Evolutionary conservation across 2,888 invertebrate genomes (phyloP), one percentile per base, ranked within the genome.

Genomic region (Gymnocheta viridis): DNA sequence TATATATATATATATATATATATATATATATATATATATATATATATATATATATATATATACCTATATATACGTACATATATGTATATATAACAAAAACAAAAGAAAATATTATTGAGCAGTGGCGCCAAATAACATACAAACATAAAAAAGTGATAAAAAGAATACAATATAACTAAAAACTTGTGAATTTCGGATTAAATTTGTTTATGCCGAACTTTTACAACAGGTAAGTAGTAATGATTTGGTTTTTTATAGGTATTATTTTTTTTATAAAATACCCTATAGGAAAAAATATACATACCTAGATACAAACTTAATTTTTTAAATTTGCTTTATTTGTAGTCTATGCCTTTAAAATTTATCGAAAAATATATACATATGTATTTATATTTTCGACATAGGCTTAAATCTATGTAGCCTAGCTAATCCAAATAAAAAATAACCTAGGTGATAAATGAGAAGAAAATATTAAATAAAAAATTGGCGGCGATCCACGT

Each of bases 121-220:
- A 60, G 56, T 82, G 72, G 41, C 60, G 24, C 47, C 19, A 12
- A 67, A 4, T 60, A 29, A 22, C 58, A 58, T 24, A 51, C 22
- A 32, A 32, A 35, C 2, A n/a, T 3, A 29, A 56, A n/a, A n/a
- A n/a, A n/a, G n/a, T n/a, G n/a, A 19, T 62, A 19, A 54, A 12
- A 9, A 14, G 29, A 32, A 7, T 19, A 10, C 5, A 29, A n/a
- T n/a, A n/a, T 24, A 4, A 27, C 2, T 29, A 0, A n/a, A 64
- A 12, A 6, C 9, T 38, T 54, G 5, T 2, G 0, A 56, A 56
- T 9, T 22, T 51, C 10, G 6, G 6, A 58, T 41, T 66, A 32
- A 51, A 58, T 41, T 73, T 54, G 81, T 81, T 73, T 81, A 81
- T 84, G 84, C 77, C 29, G 81, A 27, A 54, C 56, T 38, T 44